Conservation (phyloP, 1,140 invertebrate genomes). For the Drosophila nikananu region DNA sequence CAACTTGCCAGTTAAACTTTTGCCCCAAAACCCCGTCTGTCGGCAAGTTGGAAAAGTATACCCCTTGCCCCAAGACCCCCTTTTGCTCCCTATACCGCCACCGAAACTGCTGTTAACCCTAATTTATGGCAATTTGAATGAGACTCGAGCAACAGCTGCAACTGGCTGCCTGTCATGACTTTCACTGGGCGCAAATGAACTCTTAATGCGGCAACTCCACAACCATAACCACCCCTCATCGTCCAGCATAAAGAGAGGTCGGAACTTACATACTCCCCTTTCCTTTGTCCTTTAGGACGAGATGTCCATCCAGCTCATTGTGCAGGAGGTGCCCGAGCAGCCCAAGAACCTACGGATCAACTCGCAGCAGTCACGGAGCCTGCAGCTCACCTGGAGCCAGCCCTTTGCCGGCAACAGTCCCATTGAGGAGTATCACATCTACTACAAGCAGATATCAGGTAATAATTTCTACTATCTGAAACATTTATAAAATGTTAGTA, state of each 20-base stretch:
- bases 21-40: constrained; percentile 15
- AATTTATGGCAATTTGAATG: constrained; percentile 79
- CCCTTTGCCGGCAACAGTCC: constrained; percentile 95
- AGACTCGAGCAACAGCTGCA: constrained; percentile 44
- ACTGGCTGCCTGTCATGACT: constrained; percentile 35
- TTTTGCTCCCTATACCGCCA: neutral
- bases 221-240: neutral
- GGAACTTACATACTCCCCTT: constrained; percentile 19
- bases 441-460: constrained; percentile 94
- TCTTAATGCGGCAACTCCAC: constrained; percentile 51
- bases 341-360: constrained; percentile 94
- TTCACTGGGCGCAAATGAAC: constrained; percentile 40
- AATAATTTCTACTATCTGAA: neutral
- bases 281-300: constrained; percentile 88
- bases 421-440: constrained; percentile 94
- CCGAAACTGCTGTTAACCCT: constrained; percentile 64
- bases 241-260: neutral
- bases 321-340: constrained; percentile 96
- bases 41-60: constrained; percentile 30
- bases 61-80: neutral
- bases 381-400: constrained; percentile 94
- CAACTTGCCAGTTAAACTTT: constrained; percentile 37
- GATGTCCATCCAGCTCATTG: constrained; percentile 95
- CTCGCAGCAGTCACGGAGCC: constrained; percentile 91
- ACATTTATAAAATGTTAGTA: neutral